Percentiles rank a stretch among this genome's conserved stretches.
These are phyloP conservation scores for Perdita meconis DNA, from an alignment of 2,888 invertebrate species.

Conservation along the genomic window DNA sequence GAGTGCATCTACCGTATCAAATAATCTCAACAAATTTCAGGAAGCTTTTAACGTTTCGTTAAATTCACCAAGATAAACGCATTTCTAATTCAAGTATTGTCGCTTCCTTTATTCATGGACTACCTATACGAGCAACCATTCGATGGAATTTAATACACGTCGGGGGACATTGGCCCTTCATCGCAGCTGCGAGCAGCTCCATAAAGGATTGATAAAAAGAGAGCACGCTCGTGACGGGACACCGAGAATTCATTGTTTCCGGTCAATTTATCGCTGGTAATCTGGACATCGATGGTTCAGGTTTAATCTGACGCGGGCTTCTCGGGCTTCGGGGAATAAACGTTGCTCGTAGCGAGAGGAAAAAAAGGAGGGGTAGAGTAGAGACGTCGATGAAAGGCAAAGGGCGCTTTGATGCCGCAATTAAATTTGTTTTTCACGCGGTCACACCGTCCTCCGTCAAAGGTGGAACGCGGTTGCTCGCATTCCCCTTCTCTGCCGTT, in stretches of 20 bases:
- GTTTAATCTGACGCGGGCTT: constrained; percentile 14
- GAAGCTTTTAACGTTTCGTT: no score
- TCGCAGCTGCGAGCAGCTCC: background rate
- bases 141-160: constrained; percentile 5
- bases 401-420: constrained; percentile 37
- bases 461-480: constrained; percentile 13
- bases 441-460: constrained; percentile 40
- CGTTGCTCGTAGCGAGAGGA: background rate
- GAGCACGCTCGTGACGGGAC: constrained; percentile 4
- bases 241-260: constrained; percentile 14
- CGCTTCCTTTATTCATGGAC: constrained; percentile 4
- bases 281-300: constrained; percentile 11
- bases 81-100: background rate
- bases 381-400: constrained; percentile 3
- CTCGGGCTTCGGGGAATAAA: constrained; percentile 1
- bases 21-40: no score
- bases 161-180: constrained; percentile 13
- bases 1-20: no score
- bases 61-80: no score
- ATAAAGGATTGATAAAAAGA: background rate
- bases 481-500: background rate
- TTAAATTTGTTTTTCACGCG: constrained; percentile 60
- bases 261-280: constrained; percentile 13
- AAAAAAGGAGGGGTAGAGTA: background rate
- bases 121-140: constrained; percentile 12